Evolutionary conservation across 2,888 invertebrate genomes (phyloP).

Genomic region (Aplocera efformata): DNA sequence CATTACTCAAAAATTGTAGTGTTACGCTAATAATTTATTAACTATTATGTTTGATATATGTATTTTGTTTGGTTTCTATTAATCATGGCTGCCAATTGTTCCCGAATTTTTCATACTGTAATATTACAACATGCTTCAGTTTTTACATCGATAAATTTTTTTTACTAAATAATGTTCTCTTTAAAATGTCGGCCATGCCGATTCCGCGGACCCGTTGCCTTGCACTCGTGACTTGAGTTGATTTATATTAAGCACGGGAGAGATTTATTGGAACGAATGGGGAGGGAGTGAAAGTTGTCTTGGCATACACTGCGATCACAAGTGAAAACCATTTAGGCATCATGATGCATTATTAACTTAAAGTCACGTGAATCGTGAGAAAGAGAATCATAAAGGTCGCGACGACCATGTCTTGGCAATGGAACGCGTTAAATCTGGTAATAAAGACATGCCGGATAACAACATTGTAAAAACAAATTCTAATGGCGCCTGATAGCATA

Average conservation of each 20-base stretch:
- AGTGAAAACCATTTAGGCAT: constrained; percentile 45
- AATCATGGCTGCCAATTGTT: too few relatives aligned
- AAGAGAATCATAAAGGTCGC: constrained; percentile 43
- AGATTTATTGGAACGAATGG: constrained; percentile 44
- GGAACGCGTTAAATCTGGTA: constrained; percentile 31
- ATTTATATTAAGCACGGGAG: constrained; percentile 39
- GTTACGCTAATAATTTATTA: constrained; percentile 2
- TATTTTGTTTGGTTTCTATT: too few relatives aligned
- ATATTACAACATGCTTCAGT: too few relatives aligned
- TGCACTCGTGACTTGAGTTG: constrained; percentile 35
- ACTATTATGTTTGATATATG: too few relatives aligned
- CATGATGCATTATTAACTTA: constrained; percentile 29
- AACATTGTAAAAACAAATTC: constrained; percentile 16
- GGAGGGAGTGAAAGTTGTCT: constrained; percentile 54
- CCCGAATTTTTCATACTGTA: too few relatives aligned
- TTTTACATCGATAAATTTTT: too few relatives aligned
- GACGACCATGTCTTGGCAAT: constrained; percentile 41
- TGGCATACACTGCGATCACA: constrained; percentile 50
- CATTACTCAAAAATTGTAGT: constrained; percentile 27
- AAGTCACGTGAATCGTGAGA: constrained; percentile 40
- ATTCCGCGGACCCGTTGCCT: constrained; percentile 17
- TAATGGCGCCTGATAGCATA: constrained; percentile 13
- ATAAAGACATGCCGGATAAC: constrained; percentile 27
- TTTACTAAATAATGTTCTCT: too few relatives aligned
- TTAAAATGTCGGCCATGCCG: too few relatives aligned